Evolutionary conservation across 2,113 vertebrate genomes (phyloP).

Genomic region (Nibea albiflora): DNA sequence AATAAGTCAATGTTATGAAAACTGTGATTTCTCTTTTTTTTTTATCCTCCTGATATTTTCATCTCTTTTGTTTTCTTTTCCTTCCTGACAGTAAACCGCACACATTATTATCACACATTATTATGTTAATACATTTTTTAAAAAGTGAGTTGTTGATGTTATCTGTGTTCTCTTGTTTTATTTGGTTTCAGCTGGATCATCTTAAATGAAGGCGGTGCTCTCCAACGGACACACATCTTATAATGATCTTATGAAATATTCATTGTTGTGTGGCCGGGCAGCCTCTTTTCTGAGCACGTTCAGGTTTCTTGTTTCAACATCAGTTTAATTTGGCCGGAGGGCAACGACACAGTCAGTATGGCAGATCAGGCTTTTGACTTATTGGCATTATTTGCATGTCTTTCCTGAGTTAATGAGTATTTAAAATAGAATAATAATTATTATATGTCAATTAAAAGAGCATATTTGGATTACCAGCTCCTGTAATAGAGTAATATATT

Average conservation of each 20-base stretch:
- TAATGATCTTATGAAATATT: slow-evolving; percentile 87
- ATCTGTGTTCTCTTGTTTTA: not conserved
- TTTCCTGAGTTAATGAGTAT: too few relatives aligned
- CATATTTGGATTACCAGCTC: too few relatives aligned
- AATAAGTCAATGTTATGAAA: not conserved
- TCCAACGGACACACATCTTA: slow-evolving; percentile 10
- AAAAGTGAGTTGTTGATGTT: not conserved
- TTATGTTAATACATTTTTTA: not conserved
- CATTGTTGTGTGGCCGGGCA: slow-evolving; percentile 65
- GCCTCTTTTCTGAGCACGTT: slow-evolving; percentile 46
- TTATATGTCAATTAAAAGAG: not conserved
- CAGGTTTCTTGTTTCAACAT: slow-evolving; percentile 83
- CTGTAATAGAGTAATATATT: too few relatives aligned
- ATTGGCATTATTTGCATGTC: not conserved
- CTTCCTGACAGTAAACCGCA: too few relatives aligned
- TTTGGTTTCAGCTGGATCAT: not conserved
- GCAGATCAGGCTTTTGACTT: not conserved
- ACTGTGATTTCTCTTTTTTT: too few relatives aligned
- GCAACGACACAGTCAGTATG: not conserved
- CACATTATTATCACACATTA: not conserved
- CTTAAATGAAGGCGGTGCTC: not conserved
- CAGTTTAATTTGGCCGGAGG: slow-evolving; percentile 69
- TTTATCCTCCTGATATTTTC: too few relatives aligned
- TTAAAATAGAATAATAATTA: not conserved
- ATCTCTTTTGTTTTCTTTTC: not conserved